Base-by-base conservation (phyloP, 2,888 invertebrate genomes). In the Tachina grossa region DNA sequence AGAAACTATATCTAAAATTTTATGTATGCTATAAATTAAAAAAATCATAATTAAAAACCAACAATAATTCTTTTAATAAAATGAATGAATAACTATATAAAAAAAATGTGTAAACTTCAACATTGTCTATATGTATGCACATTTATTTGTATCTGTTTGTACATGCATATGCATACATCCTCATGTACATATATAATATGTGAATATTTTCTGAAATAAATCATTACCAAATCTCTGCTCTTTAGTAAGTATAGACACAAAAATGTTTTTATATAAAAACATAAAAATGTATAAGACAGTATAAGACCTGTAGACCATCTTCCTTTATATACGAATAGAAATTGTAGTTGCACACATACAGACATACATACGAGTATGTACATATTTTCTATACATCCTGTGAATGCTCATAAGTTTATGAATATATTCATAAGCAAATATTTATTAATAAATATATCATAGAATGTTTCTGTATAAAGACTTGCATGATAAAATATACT, bases 371-470 rank as follows among this genome's bases (percentile, higher is more conserved):
- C 59, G 0, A 10, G 13, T 47, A 39, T 14, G 8, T 14, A 39
- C 6, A 22, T 57, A 39, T 13, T 39, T 59, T 14, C 6, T 14
- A 11, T 11, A 4, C 22, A 57, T 57, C 13, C 57, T 31, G 13
- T 13, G 31, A 39, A 31, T 63, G 4, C 19, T 63, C 10, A 63
- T 19, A 63, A 43, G 11, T 10, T 63, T 19, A 63, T 41, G 9
- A 11, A 61, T 41, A 16, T 41, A 43, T 19, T 63, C 11, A 45
- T 63, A 5, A 19, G 11, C 13, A 63, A 63, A 63, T 63, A 43
- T 63, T 63, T 63, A 43, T 63, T 63, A 63, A 43, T 43, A 45
- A 63, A 63, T n/a, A 63, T 45, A 63, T 16, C 39, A 51, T 49
- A 51, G 3, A 31, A 31, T 31, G 31, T 9, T 66, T 31, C 51